These are phyloP conservation scores for Drosophila hamatofila DNA, from an alignment of 2,888 invertebrate species.

Conservation along the genomic window DNA sequence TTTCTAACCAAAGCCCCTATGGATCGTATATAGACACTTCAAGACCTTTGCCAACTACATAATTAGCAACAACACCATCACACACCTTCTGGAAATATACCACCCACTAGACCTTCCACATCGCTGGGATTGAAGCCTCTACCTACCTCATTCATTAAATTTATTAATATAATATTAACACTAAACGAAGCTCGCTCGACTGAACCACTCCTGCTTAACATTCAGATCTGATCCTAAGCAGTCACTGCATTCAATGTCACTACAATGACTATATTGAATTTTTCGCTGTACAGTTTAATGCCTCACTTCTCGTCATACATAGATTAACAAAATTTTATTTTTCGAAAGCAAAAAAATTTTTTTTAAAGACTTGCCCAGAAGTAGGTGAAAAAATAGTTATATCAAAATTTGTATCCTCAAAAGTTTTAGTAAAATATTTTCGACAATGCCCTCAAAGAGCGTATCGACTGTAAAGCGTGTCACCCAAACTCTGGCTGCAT, in stretches of 20 bases:
- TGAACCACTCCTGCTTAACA: too few relatives aligned
- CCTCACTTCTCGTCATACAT: slow-evolving; percentile 32
- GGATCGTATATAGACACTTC: too few relatives aligned
- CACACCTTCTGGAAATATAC: too few relatives aligned
- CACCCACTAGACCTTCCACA: too few relatives aligned
- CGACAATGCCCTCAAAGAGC: slow-evolving; percentile 38
- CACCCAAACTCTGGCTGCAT: slow-evolving; percentile 12
- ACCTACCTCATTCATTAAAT: too few relatives aligned
- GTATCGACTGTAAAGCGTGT: slow-evolving; percentile 43
- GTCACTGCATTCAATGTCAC: slow-evolving; percentile 48
- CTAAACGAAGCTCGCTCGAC: too few relatives aligned
- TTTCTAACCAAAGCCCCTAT: too few relatives aligned
- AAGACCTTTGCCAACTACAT: too few relatives aligned
- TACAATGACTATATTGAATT: background rate
- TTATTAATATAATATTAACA: too few relatives aligned
- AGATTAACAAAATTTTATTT: slow-evolving; percentile 42
- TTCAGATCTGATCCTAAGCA: background rate
- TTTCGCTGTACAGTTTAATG: background rate
- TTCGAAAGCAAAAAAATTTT: slow-evolving; percentile 6
- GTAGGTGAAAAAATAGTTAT: background rate
- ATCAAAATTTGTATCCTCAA: background rate
- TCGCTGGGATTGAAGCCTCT: too few relatives aligned
- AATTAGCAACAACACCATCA: too few relatives aligned
- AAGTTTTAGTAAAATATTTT: slow-evolving; percentile 6
- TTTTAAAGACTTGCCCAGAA: background rate